Base-by-base conservation (phyloP, 2,888 invertebrate genomes). In the Pycnomerus fuliginosus region DNA sequence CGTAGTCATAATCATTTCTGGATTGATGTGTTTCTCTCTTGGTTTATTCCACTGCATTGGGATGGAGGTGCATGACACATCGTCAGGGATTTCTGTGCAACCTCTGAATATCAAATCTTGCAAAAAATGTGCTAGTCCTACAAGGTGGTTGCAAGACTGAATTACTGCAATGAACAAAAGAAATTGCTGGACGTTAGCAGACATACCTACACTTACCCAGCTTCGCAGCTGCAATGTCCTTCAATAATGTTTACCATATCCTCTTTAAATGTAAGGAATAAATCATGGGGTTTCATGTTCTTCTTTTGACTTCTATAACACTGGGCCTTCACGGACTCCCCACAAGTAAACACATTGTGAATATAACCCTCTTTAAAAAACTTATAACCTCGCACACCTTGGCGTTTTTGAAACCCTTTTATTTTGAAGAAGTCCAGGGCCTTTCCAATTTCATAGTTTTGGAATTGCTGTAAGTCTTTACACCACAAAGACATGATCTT, bases 321-420 rank as follows among this genome's bases (percentile, higher is more conserved):
- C 10, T n/a, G 12, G 14, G 31, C 31, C 14, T 31, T 10, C 8
- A 31, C 12, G 14, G 8, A 8, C n/a, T 5, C 5, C 7, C 10
- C 14, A 12, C 5, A 7, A 14, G 14, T 31, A 15, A 15, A 31
- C 8, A 31, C 31, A 14, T 14, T n/a, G 31, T 31, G 31, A 8
- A 31, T 31, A 15, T 31, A 31, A 5, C 31, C 31, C 14, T 31
- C 31, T 15, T 31, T 14, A 15, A 31, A 31, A 31, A 31, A 31
- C 5, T 14, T 12, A 31, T 14, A 31, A 12, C 15, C 31, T 4
- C 31, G 12, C 4, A 7, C 15, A 5, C n/a, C 12, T n/a, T 31
- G 31, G 5, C 15, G 7, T 8, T n/a, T 31, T 8, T 20, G 5
- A 8, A 7, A 20, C 5, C 20, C 20, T 7, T 20, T 5, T 20